phyloP scores from a whole-genome alignment of 2,888 invertebrate genomes.

The Ennomos quercinarius region DNA sequence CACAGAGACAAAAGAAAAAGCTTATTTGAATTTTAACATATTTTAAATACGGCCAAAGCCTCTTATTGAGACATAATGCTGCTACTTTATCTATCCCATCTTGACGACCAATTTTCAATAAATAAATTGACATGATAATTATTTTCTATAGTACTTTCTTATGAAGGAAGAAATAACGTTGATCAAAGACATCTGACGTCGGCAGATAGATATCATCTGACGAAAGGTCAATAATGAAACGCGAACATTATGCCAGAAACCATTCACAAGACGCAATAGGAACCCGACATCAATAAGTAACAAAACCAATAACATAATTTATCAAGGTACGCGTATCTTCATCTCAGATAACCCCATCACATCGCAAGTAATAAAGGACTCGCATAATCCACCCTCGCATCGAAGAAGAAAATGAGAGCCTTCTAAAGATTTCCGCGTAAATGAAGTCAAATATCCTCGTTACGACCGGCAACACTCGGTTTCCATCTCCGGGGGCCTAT shows the following conservation, averaged over 20 bases:
- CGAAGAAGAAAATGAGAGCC: slow-evolving; percentile 34
- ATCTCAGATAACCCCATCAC: slow-evolving; percentile 31
- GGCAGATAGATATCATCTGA: no score
- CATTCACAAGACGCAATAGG: slow-evolving; percentile 18
- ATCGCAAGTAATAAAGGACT: slow-evolving; percentile 33
- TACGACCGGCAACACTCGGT: slow-evolving; percentile 32
- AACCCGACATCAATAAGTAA: slow-evolving; percentile 21
- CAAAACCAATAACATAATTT: slow-evolving; percentile 34
- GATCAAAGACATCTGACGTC: no score
- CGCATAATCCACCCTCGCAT: slow-evolving; percentile 32
- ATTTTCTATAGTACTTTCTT: no score
- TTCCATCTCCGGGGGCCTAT: slow-evolving; percentile 36
- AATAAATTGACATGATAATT: no score
- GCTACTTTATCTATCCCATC: no score
- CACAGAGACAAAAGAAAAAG: no score
- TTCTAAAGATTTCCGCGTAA: slow-evolving; percentile 37
- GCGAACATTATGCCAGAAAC: slow-evolving; percentile 2
- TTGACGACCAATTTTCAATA: no score
- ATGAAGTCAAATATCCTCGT: slow-evolving; percentile 41
- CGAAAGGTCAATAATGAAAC: neutral
- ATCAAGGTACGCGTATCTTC: slow-evolving; percentile 30
- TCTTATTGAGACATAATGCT: no score
- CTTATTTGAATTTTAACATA: no score
- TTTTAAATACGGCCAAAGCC: no score
- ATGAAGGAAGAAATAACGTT: no score